Base-by-base conservation (phyloP, 1,140 invertebrate genomes). In the Acromyrmex heyeri region DNA sequence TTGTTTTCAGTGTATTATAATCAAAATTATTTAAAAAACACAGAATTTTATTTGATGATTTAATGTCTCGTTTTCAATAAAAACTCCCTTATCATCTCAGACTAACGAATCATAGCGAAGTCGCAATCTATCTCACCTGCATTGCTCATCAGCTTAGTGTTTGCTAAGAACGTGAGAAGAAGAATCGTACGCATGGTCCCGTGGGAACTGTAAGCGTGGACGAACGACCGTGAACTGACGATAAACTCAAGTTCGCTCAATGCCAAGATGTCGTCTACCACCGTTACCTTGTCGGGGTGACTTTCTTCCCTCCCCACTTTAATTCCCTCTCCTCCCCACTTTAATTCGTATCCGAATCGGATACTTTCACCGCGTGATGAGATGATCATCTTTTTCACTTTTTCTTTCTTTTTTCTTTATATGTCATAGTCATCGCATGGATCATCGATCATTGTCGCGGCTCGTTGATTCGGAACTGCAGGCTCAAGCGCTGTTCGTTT, bases 191-290 rank as follows among this genome's bases (percentile, higher is more conserved):
- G 50, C 88, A 87, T 89, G 55, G 61, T 70, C 34, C 21, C 61
- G 79, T 75, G 69, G 57, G 57, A 82, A 61, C 21, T 38, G 27
- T 70, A 21, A 72, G 55, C 21, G 3, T 30, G 55, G 48, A 87
- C 72, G 76, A 91, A 89, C 85, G 88, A 69, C 86, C 85, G 73
- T 91, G 88, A 91, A 91, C 88, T 91, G 85, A 81, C 73, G 77
- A 48, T 55, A 77, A 83, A 81, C 78, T 83, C 88, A 70, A 87
- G 87, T 81, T 92, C 73, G 73, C 61, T 57, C 62, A 21, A 69
- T 24, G 78, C 21, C 78, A 24, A 72, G 21, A 7, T 73, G 18
- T 44, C n/a, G 24, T 73, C 59, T 48, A 34, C 59, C 78, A 18
- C 69, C 75, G 67, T 83, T 87, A 87, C 73, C 34, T 3, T 76